Evolutionary conservation across 1,140 invertebrate genomes (phyloP).

Genomic region (Halesus radiatus): DNA sequence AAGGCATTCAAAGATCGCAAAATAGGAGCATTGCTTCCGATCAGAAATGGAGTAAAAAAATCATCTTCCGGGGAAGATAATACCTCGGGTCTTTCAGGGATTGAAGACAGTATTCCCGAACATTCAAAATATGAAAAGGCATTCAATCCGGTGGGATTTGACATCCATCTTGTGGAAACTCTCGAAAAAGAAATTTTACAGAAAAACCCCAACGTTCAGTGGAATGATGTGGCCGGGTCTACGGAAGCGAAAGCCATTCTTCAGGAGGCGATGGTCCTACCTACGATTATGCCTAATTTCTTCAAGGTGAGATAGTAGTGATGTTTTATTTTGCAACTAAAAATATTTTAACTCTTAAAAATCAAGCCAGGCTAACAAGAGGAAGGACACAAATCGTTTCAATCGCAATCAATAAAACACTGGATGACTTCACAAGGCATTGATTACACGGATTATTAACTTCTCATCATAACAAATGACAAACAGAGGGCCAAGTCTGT

Average conservation of each 20-base stretch:
- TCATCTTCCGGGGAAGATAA: conserved; percentile 49
- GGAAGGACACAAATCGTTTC: too few species aligned
- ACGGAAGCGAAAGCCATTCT: conserved; percentile 94
- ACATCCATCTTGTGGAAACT: conserved; percentile 85
- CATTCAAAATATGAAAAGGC: conserved; percentile 65
- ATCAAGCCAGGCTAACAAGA: too few species aligned
- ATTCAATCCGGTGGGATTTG: conserved; percentile 82
- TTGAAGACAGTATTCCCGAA: conserved; percentile 64
- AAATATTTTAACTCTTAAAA: too few species aligned
- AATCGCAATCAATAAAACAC: too few species aligned
- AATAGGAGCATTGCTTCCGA: conserved; percentile 59
- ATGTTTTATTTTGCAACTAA: background rate
- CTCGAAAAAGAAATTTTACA: conserved; percentile 96
- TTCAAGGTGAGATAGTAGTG: conserved; percentile 79
- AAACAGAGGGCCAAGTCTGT: too few species aligned
- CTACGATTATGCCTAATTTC: conserved; percentile 98
- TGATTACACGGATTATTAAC: too few species aligned
- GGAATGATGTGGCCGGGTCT: conserved; percentile 97
- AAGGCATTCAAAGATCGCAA: conserved; percentile 59
- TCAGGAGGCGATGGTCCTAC: conserved; percentile 97
- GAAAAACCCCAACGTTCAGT: conserved; percentile 95
- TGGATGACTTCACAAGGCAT: too few species aligned
- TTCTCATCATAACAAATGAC: too few species aligned
- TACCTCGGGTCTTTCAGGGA: conserved; percentile 57
- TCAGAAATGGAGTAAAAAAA: conserved; percentile 50